Evolutionary conservation across 2,113 vertebrate genomes (phyloP).

Genomic region (Dicentrarchus labrax): DNA sequence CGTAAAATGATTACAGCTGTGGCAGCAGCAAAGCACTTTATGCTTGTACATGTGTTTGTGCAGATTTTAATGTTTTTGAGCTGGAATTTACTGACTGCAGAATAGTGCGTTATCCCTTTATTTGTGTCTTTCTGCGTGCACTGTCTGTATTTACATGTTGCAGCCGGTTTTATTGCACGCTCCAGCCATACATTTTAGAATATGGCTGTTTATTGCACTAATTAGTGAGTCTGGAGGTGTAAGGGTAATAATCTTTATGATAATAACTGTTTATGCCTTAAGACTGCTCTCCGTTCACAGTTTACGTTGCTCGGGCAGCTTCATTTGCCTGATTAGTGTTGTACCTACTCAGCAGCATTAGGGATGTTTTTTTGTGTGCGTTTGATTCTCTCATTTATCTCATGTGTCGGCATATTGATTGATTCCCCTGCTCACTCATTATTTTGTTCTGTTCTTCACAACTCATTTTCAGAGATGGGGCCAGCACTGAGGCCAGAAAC

Average conservation of each 20-base stretch:
- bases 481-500: slow-evolving; percentile 71
- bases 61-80: slow-evolving; percentile 64
- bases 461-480: slow-evolving; percentile 79
- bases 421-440: slow-evolving; percentile 79
- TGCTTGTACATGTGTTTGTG: slow-evolving; percentile 54
- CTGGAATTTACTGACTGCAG: slow-evolving; percentile 59
- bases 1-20: slow-evolving; percentile 79
- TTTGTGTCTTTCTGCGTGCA: slow-evolving; percentile 45
- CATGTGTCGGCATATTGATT: slow-evolving; percentile 78
- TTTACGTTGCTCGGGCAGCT: slow-evolving; percentile 75
- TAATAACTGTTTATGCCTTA: slow-evolving; percentile 80
- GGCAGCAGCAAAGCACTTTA: slow-evolving; percentile 68
- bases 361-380: slow-evolving; percentile 65
- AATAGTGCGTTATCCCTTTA: slow-evolving; percentile 53
- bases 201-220: slow-evolving; percentile 80
- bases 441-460: slow-evolving; percentile 82
- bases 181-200: slow-evolving; percentile 73
- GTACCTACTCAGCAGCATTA: slow-evolving; percentile 79
- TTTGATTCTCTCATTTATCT: slow-evolving; percentile 81
- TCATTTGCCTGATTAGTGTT: slow-evolving; percentile 80
- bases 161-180: slow-evolving; percentile 59
- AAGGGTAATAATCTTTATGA: slow-evolving; percentile 83
- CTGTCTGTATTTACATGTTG: slow-evolving; percentile 64
- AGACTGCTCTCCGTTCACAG: slow-evolving; percentile 74
- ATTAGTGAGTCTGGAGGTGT: slow-evolving; percentile 83